Conservation (phyloP, 2,113 vertebrate species). For the Silurus asotus region DNA sequence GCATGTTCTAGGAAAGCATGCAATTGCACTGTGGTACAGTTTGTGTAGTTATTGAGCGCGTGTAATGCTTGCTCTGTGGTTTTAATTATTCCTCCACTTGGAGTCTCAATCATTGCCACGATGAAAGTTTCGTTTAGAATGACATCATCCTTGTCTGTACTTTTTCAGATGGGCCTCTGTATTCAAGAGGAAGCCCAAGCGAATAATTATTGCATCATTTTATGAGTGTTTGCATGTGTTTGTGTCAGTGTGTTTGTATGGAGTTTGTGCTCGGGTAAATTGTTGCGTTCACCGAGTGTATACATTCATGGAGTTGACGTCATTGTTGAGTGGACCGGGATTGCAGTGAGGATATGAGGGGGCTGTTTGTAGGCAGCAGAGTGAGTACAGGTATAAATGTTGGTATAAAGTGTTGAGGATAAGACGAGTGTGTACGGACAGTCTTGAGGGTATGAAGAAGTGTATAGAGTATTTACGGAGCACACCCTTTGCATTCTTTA, state of each 20-base stretch:
- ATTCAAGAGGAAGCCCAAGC: not conserved
- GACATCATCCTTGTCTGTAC: conserved; percentile 20
- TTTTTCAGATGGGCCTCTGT: conserved; percentile 1
- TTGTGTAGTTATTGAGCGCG: conserved; percentile 19
- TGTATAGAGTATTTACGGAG: not conserved
- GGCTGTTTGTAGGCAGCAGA: not conserved
- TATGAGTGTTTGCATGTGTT: conserved; percentile 13
- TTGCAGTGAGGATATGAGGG: not conserved
- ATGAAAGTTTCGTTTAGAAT: conserved; percentile 29
- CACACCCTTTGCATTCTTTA: not conserved
- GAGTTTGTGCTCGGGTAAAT: not conserved
- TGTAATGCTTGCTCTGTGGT: conserved; percentile 31
- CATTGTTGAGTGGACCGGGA: not conserved
- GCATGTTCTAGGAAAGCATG: conserved; percentile 33
- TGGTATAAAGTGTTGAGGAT: not conserved
- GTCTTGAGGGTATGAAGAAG: not conserved
- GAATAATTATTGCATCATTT: conserved; percentile 30
- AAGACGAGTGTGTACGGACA: not conserved
- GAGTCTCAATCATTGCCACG: not conserved
- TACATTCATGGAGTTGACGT: not conserved
- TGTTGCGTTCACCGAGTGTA: conserved; percentile 3
- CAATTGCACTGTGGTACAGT: conserved; percentile 18
- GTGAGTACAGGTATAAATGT: not conserved
- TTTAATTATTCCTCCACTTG: conserved; percentile 45
- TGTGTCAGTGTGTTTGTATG: not conserved